Conservation (phyloP, 2,888 invertebrate genomes). For the Pegoplata infirma region DNA sequence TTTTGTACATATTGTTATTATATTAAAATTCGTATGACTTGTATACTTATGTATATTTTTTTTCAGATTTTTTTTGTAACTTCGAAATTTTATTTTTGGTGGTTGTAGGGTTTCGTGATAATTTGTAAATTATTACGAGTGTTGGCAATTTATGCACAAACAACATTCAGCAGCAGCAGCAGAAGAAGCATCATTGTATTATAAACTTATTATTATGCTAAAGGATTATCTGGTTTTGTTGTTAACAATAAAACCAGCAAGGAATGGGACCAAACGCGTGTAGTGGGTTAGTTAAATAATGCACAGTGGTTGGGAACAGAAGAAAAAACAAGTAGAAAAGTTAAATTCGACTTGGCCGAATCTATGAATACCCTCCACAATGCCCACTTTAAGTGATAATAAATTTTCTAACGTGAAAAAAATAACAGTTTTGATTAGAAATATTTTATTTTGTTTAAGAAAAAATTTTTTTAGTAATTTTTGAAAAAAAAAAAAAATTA, state of each 20-base stretch:
- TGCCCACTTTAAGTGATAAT: too few species aligned
- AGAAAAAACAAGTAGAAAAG: too few species aligned
- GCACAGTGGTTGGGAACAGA: too few species aligned
- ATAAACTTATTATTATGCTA: conserved; percentile 61
- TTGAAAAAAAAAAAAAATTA: too few species aligned
- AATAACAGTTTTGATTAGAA: too few species aligned
- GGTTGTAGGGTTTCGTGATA: conserved; percentile 55
- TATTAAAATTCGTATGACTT: conserved; percentile 38
- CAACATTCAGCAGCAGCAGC: conserved; percentile 33
- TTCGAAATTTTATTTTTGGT: conserved; percentile 26
- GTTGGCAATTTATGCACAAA: conserved; percentile 62
- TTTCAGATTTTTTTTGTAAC: conserved; percentile 17
- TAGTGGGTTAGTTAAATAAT: neutral
- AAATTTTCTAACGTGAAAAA: too few species aligned
- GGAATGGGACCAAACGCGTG: neutral
- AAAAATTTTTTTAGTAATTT: too few species aligned
- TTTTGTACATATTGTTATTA: neutral
- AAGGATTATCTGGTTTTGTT: conserved; percentile 60
- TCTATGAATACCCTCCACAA: too few species aligned
- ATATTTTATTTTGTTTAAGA: too few species aligned
- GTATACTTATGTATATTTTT: conserved; percentile 20
- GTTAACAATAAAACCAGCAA: conserved; percentile 60
- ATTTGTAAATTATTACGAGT: conserved; percentile 62
- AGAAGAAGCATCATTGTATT: conserved; percentile 43
- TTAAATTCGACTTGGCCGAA: too few species aligned